A percentile compares a stretch with the other conserved stretches of the same genome.
Conservation (phyloP, 2,797 vertebrate species). For the Pantherophis vulpinus region DNA sequence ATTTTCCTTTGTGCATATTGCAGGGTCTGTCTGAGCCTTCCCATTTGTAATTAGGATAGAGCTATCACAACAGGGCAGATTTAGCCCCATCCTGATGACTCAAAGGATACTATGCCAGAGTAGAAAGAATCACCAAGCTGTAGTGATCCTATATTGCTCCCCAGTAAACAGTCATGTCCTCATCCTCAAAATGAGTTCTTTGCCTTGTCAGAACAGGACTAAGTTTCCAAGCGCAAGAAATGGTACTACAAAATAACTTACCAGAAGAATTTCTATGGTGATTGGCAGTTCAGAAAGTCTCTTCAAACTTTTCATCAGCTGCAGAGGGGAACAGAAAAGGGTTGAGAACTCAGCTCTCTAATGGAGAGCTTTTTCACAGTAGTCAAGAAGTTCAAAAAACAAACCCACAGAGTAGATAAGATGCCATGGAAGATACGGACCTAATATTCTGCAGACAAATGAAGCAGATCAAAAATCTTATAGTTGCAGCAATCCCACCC, state of each 20-base stretch:
- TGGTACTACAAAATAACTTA: slow-evolving; percentile 69
- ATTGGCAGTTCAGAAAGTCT: slow-evolving; percentile 89
- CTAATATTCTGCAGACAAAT: background rate
- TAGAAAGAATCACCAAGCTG: background rate
- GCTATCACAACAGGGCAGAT: background rate
- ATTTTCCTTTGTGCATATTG: background rate
- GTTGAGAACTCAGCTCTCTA: slow-evolving; percentile 27
- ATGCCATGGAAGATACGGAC: no score
- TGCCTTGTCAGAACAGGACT: background rate
- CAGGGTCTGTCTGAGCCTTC: background rate
- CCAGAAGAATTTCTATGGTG: slow-evolving; percentile 95
- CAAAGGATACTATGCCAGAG: background rate
- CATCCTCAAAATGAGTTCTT: background rate
- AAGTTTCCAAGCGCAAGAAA: background rate
- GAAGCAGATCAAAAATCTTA: background rate
- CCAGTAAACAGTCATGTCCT: background rate
- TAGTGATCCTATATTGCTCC: background rate
- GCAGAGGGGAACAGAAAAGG: slow-evolving; percentile 47
- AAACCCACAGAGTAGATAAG: background rate
- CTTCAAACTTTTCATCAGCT: slow-evolving; percentile 93
- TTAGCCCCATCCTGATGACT: background rate
- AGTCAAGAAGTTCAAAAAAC: background rate
- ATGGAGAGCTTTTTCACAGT: background rate
- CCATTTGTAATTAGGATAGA: background rate
- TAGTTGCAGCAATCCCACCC: background rate